These are phyloP conservation scores for Zonitis immaculata DNA, from an alignment of 2,888 invertebrate genomes.

Conservation along the genomic window DNA sequence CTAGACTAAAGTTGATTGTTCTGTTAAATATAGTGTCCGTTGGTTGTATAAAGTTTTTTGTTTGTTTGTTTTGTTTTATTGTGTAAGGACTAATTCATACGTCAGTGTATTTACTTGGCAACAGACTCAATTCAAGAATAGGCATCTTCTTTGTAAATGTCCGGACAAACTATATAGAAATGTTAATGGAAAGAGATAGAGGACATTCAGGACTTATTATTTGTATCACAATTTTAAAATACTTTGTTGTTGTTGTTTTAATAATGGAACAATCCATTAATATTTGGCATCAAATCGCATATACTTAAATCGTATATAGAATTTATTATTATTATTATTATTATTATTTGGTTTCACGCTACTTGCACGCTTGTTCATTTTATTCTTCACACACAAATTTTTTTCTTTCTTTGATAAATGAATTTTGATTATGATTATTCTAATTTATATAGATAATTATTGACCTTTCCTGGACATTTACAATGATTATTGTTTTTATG, in stretches of 20 bases:
- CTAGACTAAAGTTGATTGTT: conserved; percentile 14
- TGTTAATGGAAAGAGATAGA: neutral
- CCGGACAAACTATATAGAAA: conserved; percentile 4
- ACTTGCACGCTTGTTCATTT: conserved; percentile 15
- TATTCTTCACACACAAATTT: too few relatives aligned
- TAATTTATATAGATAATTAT: neutral
- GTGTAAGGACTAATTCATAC: conserved; percentile 20
- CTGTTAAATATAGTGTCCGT: conserved; percentile 19
- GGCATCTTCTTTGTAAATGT: conserved; percentile 35
- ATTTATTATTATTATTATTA: too few relatives aligned
- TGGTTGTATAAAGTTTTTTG: conserved; percentile 2
- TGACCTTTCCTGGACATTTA: neutral
- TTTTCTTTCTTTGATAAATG: too few relatives aligned
- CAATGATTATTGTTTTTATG: neutral
- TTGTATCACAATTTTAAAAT: neutral
- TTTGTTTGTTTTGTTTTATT: too few relatives aligned
- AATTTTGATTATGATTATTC: conserved; percentile 16
- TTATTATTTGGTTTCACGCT: conserved; percentile 18
- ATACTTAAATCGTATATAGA: too few relatives aligned
- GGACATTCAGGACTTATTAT: neutral
- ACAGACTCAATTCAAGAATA: conserved; percentile 26
- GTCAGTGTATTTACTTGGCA: conserved; percentile 23
- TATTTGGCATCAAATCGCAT: neutral
- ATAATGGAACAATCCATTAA: neutral
- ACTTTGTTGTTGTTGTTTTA: neutral